A percentile compares a stretch with the other conserved stretches of the same genome.
phyloP scores from a whole-genome alignment of 2,888 invertebrate genomes.

The Microctonus hyperodae region DNA sequence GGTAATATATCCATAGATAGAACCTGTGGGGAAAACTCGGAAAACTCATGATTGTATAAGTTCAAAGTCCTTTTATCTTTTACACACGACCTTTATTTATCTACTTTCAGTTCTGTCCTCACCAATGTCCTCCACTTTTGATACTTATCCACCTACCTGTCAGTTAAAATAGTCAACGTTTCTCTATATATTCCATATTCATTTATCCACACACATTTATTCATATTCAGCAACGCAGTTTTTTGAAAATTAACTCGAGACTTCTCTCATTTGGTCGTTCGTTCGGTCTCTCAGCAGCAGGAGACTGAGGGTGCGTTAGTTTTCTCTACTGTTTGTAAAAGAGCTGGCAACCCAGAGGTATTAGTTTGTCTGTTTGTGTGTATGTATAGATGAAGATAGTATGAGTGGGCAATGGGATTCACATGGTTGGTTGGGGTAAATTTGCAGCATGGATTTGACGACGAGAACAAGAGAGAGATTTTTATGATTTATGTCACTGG shows the following conservation, averaged over 20 bases:
- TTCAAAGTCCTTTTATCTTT: conserved; percentile 8
- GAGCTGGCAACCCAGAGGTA: conserved; percentile 6
- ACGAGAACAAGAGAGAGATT: conserved; percentile 34
- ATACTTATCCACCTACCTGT: conserved; percentile 17
- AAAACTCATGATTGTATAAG: conserved; percentile 51
- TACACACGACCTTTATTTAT: conserved; percentile 15
- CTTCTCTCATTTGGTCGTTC: conserved; percentile 35
- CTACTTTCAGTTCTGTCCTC: conserved; percentile 27
- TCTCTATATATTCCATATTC: conserved; percentile 25
- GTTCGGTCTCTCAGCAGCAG: conserved; percentile 27
- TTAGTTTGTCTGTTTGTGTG: background rate
- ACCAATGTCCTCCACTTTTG: conserved; percentile 23
- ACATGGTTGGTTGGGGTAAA: background rate
- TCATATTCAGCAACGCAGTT: conserved; percentile 18
- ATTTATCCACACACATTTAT: conserved; percentile 9
- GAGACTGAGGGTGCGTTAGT: background rate
- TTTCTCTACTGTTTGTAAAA: conserved; percentile 12
- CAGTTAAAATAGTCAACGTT: conserved; percentile 11
- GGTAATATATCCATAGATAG: conserved; percentile 38
- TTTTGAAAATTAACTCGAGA: conserved; percentile 46
- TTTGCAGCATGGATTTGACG: background rate
- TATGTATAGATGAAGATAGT: conserved; percentile 9
- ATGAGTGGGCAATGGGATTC: conserved; percentile 15
- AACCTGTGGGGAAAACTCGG: conserved; percentile 57
- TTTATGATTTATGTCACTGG: background rate